Evolutionary conservation across 2,888 invertebrate genomes (phyloP), one percentile per base, ranked within the genome.

Genomic region (Achlya flavicornis): DNA sequence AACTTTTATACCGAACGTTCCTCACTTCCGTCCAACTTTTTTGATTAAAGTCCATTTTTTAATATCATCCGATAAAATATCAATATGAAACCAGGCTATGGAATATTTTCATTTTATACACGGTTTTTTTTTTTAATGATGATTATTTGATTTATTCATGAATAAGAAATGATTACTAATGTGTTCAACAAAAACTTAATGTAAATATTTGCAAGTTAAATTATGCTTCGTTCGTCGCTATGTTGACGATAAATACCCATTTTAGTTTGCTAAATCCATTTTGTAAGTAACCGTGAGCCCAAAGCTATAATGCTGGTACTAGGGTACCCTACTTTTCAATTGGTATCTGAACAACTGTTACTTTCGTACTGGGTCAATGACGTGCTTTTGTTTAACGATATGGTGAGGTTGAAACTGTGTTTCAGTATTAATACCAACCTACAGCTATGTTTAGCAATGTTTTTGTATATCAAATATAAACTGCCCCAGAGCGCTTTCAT

Each of bases 341-440:
- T 41, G 12, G 53, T 53, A 53, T 53, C 19, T 19, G 19, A 38
- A 59, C 38, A 38, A 35, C 58, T 38, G 35, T 59, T 59, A 58
- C 38, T 59, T 59, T 59, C 58, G 10, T 35, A 59, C 38, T 59
- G 5, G 58, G 58, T 59, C 58, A 59, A 59, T 38, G 58, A 16
- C 58, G 58, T 38, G 16, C 58, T 59, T 38, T 14, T 10, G 16
- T 59, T 53, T 59, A 59, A 59, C 38, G 38, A 59, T 59, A n/a
- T 53, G 19, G 53, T 53, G 10, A 53, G 53, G 53, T n/a, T 53
- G 48, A 53, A 53, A 53, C 19, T 14, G 19, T 53, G 19, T 53
- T 53, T 53, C 19, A 53, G 19, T 19, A 46, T 53, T 53, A n/a
- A 53, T 53, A 19, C 1, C 19, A 53, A 53, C 53, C 3, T 48